These are phyloP conservation scores for Sebastes diploproa DNA, from an alignment of 2,797 vertebrate genomes.

Conservation along the genomic window DNA sequence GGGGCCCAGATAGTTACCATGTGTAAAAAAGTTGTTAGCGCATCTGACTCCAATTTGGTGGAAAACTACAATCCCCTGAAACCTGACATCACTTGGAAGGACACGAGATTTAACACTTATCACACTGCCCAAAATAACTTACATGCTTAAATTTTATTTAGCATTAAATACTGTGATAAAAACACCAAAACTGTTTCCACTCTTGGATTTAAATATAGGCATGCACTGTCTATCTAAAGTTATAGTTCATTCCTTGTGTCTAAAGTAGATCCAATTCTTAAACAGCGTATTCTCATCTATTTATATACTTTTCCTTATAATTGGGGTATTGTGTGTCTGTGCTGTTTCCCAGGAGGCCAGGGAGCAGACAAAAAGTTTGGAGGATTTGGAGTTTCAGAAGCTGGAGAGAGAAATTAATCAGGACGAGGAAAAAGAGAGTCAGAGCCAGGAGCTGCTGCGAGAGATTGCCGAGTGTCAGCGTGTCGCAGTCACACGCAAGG, in stretches of 20 bases:
- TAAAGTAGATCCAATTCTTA: not conserved
- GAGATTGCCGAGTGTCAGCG: conserved; percentile 92
- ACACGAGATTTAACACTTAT: not conserved
- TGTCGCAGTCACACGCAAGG: conserved; percentile 90
- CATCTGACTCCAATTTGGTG: conserved; percentile 39
- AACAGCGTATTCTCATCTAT: not conserved
- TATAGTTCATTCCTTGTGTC: not conserved
- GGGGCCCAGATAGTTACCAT: conserved; percentile 44
- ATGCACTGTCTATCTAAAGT: not conserved
- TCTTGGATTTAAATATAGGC: not conserved
- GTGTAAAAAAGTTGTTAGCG: conserved; percentile 11
- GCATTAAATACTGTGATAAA: not conserved
- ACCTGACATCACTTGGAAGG: not conserved
- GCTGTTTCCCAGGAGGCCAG: conserved; percentile 82
- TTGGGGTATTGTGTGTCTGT: not conserved
- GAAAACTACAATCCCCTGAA: conserved; percentile 14
- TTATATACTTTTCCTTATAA: not conserved
- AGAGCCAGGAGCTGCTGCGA: conserved; percentile 87
- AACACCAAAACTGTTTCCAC: not conserved
- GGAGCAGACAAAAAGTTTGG: conserved; percentile 87
- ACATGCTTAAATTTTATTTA: not conserved
- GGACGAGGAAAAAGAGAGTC: conserved; percentile 91
- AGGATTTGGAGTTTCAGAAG: conserved; percentile 95
- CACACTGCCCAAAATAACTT: not conserved
- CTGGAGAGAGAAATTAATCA: conserved; percentile 90